Percentiles rank a stretch among this genome's conserved stretches.
Conservation (phyloP, 1,140 invertebrate genomes). For the Paraescarpia echinospica region DNA sequence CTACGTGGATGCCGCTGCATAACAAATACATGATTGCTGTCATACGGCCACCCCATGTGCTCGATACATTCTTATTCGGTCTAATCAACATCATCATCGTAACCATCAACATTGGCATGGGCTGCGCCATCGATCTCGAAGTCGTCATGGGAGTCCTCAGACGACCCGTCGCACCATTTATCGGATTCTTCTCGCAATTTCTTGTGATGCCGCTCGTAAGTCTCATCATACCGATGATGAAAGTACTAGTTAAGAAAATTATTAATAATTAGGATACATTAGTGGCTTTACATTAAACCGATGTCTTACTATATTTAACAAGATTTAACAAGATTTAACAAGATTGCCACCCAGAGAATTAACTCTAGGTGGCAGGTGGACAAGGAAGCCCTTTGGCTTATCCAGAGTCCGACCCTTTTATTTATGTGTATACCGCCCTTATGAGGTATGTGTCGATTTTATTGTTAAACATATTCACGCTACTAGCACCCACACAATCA, state of each 20-base stretch:
- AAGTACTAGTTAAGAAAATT: background rate
- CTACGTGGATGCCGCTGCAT: background rate
- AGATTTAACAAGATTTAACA: too few species aligned
- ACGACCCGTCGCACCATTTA: constrained; percentile 54
- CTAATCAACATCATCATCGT: constrained; percentile 49
- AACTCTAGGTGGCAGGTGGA: too few species aligned
- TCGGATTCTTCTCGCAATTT: constrained; percentile 58
- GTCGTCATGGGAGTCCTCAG: constrained; percentile 53
- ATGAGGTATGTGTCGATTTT: too few species aligned
- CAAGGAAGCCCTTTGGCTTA: too few species aligned
- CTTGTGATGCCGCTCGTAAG: constrained; percentile 59
- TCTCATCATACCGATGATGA: background rate
- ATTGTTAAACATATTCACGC: too few species aligned
- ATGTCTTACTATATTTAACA: too few species aligned
- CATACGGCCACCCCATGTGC: constrained; percentile 34
- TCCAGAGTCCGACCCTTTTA: too few species aligned
- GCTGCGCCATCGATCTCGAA: constrained; percentile 54
- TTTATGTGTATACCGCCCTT: too few species aligned
- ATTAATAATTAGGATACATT: too few species aligned
- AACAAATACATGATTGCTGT: constrained; percentile 34
- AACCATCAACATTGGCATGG: constrained; percentile 57
- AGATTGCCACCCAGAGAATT: too few species aligned
- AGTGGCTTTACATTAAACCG: too few species aligned
- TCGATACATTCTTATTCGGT: constrained; percentile 49
- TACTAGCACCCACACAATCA: too few species aligned